These are phyloP conservation scores for Priocnemis perturbator DNA, from an alignment of 2,888 invertebrate species.

Conservation along the genomic window DNA sequence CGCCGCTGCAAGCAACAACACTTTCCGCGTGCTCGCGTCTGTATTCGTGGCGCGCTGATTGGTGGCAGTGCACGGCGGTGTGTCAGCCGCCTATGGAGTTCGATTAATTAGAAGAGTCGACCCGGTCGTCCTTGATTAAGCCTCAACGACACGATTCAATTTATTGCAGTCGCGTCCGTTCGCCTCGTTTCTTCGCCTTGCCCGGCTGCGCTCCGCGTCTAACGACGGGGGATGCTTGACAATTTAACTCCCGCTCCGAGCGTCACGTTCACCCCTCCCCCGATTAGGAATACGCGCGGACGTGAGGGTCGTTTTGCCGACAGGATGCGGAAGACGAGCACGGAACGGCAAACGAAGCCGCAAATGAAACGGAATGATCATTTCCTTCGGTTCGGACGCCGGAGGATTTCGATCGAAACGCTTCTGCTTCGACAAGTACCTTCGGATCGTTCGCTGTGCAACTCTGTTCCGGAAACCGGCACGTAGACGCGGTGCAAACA, in stretches of 20 bases:
- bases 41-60: neutral
- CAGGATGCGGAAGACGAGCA: no score
- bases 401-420: neutral
- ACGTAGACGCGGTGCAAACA: no score
- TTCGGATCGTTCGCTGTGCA: no score
- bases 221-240: constrained; percentile 1
- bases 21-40: neutral
- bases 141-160: constrained; percentile 40
- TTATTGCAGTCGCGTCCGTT: constrained; percentile 33
- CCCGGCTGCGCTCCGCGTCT: neutral
- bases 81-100: constrained; percentile 13
- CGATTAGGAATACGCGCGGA: constrained; percentile 7
- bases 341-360: neutral
- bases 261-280: neutral
- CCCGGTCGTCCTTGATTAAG: constrained; percentile 37
- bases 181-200: constrained; percentile 10
- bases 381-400: no score
- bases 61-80: neutral
- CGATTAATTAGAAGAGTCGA: constrained; percentile 46
- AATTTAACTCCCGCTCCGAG: neutral
- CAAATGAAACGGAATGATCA: neutral
- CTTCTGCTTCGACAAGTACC: no score
- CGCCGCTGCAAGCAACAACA: neutral
- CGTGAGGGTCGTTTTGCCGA: neutral
- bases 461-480: no score